phyloP scores from a whole-genome alignment of 2,113 vertebrate genomes.

The Canis aureus region DNA sequence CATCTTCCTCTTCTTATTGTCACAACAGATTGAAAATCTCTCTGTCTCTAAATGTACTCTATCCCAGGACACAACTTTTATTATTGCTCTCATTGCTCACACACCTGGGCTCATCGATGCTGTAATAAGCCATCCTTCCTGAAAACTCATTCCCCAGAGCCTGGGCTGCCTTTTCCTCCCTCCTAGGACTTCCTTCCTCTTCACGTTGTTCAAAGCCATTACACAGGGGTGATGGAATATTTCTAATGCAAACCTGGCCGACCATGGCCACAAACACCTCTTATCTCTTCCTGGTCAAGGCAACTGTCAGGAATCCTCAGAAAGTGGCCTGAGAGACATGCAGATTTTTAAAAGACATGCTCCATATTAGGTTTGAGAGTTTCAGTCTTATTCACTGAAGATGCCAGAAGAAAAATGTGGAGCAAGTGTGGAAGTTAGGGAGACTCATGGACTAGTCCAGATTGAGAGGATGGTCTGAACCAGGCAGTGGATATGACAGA shows the following conservation, averaged over 20 bases:
- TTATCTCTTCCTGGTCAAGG: conserved; percentile 1
- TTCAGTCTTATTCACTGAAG: not conserved
- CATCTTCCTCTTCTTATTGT: not conserved
- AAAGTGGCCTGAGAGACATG: not conserved
- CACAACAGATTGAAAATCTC: not conserved
- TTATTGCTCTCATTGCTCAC: not conserved
- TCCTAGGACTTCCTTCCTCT: not conserved
- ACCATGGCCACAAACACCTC: not conserved
- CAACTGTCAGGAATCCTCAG: not conserved
- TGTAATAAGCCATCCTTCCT: not conserved
- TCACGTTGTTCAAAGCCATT: not conserved
- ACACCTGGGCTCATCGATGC: not conserved
- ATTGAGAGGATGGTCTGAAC: not conserved
- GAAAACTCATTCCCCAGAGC: not conserved
- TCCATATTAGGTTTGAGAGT: not conserved
- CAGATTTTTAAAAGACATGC: not conserved
- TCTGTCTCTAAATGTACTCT: not conserved
- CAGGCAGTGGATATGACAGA: not conserved
- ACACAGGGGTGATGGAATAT: not conserved
- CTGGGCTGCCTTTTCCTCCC: not conserved
- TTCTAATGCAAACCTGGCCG: not conserved
- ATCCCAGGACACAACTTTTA: not conserved
- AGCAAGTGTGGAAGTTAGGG: not conserved
- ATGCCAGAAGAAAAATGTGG: not conserved
- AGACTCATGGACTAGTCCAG: not conserved